Percentiles rank a stretch among this genome's conserved stretches.
These are phyloP conservation scores for Elgaria multicarinata DNA, from an alignment of 2,113 vertebrate genomes.

Conservation along the genomic window DNA sequence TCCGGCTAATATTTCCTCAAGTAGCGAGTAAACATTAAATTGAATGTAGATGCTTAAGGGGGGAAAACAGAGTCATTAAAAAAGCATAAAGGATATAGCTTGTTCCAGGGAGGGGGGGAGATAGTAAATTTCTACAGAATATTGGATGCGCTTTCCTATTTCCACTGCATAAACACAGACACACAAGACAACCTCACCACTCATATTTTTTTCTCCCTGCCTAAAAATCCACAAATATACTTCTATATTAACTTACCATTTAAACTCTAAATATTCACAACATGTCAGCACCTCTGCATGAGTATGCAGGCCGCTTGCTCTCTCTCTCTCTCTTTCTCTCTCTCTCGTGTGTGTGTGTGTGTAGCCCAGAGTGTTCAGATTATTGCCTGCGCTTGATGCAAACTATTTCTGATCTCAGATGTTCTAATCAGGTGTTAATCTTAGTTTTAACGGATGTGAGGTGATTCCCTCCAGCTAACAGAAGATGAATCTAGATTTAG, in stretches of 20 bases:
- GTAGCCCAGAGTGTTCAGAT: rapidly evolving
- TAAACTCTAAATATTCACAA: constrained; percentile 1
- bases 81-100: constrained; percentile 40
- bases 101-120: constrained; percentile 12
- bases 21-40: constrained; percentile 35
- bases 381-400: neutral
- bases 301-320: neutral
- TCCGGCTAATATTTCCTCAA: constrained; percentile 49
- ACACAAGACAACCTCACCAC: neutral
- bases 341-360: neutral
- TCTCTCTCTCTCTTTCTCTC: neutral
- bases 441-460: constrained; percentile 38
- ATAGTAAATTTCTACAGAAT: constrained; percentile 25
- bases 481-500: constrained; percentile 28
- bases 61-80: constrained; percentile 46
- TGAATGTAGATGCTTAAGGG: constrained; percentile 43
- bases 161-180: constrained; percentile 36
- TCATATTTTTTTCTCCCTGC: constrained; percentile 1
- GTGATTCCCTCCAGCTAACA: constrained; percentile 16
- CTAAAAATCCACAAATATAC: neutral
- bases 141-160: constrained; percentile 41
- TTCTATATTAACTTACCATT: constrained; percentile 4
- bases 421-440: constrained; percentile 43
- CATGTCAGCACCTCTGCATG: rapidly evolving
- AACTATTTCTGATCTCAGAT: constrained; percentile 36